A percentile compares a stretch with the other conserved stretches of the same genome.
Evolutionary conservation across 2,113 vertebrate genomes (phyloP).

Genomic region (Lampris megalopsis): DNA sequence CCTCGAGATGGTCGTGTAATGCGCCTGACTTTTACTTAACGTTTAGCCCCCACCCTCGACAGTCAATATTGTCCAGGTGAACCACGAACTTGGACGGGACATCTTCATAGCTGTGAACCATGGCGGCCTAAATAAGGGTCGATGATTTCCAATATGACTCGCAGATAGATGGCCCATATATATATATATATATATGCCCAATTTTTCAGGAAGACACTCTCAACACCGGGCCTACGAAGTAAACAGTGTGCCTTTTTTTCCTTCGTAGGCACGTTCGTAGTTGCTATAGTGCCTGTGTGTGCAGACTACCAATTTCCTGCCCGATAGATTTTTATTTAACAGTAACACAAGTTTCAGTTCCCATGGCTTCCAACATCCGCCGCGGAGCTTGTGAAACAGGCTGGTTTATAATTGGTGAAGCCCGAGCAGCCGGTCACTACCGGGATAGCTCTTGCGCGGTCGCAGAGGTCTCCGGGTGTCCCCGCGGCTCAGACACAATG

Average conservation of each 20-base stretch:
- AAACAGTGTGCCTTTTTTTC: conserved; percentile 60
- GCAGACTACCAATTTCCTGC: conserved; percentile 28
- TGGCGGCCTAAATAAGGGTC: conserved; percentile 73
- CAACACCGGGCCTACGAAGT: conserved; percentile 57
- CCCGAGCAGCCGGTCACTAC: conserved; percentile 70
- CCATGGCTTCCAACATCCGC: conserved; percentile 33
- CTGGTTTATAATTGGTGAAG: conserved; percentile 59
- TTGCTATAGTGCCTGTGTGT: conserved; percentile 57
- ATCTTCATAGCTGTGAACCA: conserved; percentile 63
- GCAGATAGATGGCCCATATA: conserved; percentile 43
- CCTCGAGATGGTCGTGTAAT: conserved; percentile 64
- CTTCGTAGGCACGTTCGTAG: conserved; percentile 48
- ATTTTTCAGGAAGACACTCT: conserved; percentile 64
- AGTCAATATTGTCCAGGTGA: conserved; percentile 71
- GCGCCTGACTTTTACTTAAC: conserved; percentile 40
- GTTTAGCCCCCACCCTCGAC: conserved; percentile 33
- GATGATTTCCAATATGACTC: conserved; percentile 66
- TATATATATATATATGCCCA: conserved; percentile 32
- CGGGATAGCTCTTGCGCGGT: conserved; percentile 70
- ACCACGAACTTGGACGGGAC: conserved; percentile 78
- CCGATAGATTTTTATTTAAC: conserved; percentile 10
- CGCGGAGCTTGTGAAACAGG: conserved; percentile 46
- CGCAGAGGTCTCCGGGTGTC: conserved; percentile 71
- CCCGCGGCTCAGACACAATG: conserved; percentile 70
- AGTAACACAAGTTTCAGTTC: conserved; percentile 54